Percentiles rank a stretch among this genome's conserved stretches.
phyloP scores from a whole-genome alignment of 2,888 invertebrate species.

The Pristionchus exspectatus region DNA sequence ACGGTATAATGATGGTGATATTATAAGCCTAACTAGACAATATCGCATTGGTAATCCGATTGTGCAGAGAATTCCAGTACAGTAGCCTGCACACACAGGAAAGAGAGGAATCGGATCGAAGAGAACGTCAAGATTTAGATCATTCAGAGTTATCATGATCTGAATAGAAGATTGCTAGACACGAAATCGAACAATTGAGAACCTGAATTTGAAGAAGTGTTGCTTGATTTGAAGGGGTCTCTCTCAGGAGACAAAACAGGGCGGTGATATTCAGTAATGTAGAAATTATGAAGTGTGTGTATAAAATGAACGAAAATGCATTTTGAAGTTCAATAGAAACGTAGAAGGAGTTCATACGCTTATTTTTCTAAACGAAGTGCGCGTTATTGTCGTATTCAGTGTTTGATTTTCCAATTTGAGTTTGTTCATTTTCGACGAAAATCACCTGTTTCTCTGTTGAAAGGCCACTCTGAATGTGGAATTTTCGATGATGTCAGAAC shows the following conservation, averaged over 20 bases:
- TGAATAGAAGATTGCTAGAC: not conserved
- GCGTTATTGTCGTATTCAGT: too few relatives aligned
- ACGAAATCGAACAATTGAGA: not conserved
- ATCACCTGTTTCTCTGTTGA: too few relatives aligned
- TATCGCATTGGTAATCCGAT: not conserved
- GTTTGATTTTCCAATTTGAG: too few relatives aligned
- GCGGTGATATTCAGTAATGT: not conserved
- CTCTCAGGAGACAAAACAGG: not conserved
- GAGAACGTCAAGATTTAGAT: not conserved
- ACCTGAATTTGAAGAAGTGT: slow-evolving; percentile 1
- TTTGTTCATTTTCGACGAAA: too few relatives aligned
- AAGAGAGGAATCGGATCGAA: slow-evolving; percentile 8
- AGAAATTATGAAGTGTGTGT: not conserved
- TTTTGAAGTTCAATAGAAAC: not conserved
- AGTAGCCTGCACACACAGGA: not conserved
- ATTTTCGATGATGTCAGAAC: too few relatives aligned
- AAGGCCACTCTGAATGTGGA: too few relatives aligned
- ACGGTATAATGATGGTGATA: not conserved
- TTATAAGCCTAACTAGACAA: not conserved
- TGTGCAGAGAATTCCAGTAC: not conserved
- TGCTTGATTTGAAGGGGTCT: not conserved
- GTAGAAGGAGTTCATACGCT: not conserved
- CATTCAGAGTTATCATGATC: not conserved
- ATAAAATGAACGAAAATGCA: not conserved
- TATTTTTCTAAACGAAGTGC: too few relatives aligned